Percentiles rank a stretch among this genome's conserved stretches.
phyloP scores from a whole-genome alignment of 2,113 vertebrate species.

The Taxidea taxus region DNA sequence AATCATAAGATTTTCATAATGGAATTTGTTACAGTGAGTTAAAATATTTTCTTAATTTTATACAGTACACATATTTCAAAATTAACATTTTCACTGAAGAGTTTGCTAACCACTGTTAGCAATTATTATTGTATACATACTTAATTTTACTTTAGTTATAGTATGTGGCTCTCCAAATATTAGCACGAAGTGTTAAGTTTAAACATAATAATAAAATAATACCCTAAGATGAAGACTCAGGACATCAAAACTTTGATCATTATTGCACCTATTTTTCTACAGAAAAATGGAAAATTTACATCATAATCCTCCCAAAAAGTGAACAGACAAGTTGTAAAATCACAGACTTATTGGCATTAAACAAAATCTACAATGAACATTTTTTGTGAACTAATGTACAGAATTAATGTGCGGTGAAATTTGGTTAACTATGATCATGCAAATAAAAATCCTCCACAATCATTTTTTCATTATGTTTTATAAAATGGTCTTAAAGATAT shows the following conservation, averaged over 20 bases:
- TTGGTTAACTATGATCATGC: conserved; percentile 80
- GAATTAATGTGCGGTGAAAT: conserved; percentile 75
- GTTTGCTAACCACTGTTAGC: conserved; percentile 81
- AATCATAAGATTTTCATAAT: conserved; percentile 78
- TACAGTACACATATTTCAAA: conserved; percentile 83
- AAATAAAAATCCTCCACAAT: conserved; percentile 81
- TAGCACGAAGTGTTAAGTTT: conserved; percentile 82
- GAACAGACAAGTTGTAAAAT: conserved; percentile 79
- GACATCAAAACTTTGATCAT: conserved; percentile 77
- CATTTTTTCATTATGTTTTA: conserved; percentile 80
- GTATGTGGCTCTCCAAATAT: conserved; percentile 80
- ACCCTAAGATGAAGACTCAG: conserved; percentile 69
- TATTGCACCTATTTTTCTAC: conserved; percentile 80
- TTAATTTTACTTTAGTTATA: conserved; percentile 80
- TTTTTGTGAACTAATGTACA: conserved; percentile 77
- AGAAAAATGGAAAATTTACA: conserved; percentile 78
- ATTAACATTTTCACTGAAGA: conserved; percentile 79
- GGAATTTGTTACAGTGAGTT: conserved; percentile 79
- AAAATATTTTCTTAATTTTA: conserved; percentile 80
- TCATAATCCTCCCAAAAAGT: conserved; percentile 79
- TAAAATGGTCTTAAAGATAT: conserved; percentile 83
- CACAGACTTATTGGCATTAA: conserved; percentile 77
- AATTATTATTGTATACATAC: conserved; percentile 78
- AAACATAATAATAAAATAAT: conserved; percentile 76
- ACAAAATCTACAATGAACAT: conserved; percentile 77